Evolutionary conservation across 2,888 invertebrate species (phyloP), one percentile per base, ranked within the genome.

Genomic region (Melanchra persicariae): DNA sequence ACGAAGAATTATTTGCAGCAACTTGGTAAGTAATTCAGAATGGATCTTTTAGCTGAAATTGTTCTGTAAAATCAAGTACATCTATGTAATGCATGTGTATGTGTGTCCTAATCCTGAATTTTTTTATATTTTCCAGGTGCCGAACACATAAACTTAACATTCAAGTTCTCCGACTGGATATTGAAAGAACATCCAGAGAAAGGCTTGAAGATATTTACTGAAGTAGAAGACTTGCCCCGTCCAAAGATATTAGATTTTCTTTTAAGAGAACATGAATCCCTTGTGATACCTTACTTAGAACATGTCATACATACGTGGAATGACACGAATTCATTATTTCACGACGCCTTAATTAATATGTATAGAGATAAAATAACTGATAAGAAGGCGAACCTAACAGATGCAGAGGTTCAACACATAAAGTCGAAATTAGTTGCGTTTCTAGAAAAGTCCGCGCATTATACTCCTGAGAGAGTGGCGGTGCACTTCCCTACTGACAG

Each of bases 101-200:
- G n/a, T n/a, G n/a, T n/a, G n/a, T n/a, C n/a, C n/a, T n/a, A n/a
- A n/a, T n/a, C n/a, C n/a, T n/a, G n/a, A n/a, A n/a, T n/a, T n/a
- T n/a, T n/a, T n/a, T 49, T 22, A 5, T 57, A 45, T 81, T 10
- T 88, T 91, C 17, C 91, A 97, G 97, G 98, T 49, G 93, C 96
- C 12, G 97, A 98, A 37, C 97, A 99, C 87, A 96, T 99, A 83
- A 98, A 98, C 77, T 94, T 99, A 76, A 99, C 99, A 88, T 97
- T 99, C 88, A 98, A 99, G 90, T 99, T 99, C 95, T 97, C 99
- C 26, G 98, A 98, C 81, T 99, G 99, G 99, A 98, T 99, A 62
- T 94, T 99, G 54, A 97, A 97, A 72, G 97, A 98, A 83, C 96
- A 98, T 90, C 98, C 99, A 0, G 98, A 98, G 81, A 98, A 99